phyloP scores from a whole-genome alignment of 2,113 vertebrate species.

The Oophaga pumilio region DNA sequence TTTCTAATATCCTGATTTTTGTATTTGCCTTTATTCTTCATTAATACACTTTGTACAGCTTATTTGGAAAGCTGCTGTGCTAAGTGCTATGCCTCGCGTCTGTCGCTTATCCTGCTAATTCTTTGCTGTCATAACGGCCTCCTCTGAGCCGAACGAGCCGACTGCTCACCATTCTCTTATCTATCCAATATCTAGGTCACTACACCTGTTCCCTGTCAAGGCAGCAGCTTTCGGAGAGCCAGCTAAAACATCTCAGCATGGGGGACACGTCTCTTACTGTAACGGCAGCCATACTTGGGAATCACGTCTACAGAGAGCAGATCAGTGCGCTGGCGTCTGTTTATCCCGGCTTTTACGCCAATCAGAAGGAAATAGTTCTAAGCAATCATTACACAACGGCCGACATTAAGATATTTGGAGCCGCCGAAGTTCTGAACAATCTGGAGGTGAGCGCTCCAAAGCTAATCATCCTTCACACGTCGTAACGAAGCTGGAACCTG shows the following conservation, averaged over 20 bases:
- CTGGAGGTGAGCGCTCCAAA: conserved; percentile 76
- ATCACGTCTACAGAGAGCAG: conserved; percentile 68
- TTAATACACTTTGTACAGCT: neutral
- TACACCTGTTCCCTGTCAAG: conserved; percentile 83
- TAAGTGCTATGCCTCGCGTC: neutral
- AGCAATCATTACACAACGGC: conserved; percentile 78
- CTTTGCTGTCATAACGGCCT: neutral
- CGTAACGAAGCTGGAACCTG: neutral
- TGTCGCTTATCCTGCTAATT: neutral
- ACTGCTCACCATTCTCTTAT: neutral
- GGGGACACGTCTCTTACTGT: conserved; percentile 75
- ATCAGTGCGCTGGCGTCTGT: conserved; percentile 75
- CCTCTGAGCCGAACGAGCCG: neutral
- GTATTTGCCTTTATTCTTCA: neutral
- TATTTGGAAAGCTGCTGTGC: neutral
- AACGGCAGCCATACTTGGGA: conserved; percentile 70
- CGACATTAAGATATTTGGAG: conserved; percentile 84
- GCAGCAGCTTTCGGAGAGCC: conserved; percentile 78
- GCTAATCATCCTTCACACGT: neutral
- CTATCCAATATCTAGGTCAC: conserved; percentile 71
- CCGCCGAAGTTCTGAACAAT: conserved; percentile 73
- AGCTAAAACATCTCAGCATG: conserved; percentile 78
- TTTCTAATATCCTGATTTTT: neutral
- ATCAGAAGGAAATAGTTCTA: conserved; percentile 84
- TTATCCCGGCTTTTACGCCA: conserved; percentile 81